Evolutionary conservation across 37 sponge, comb jelly and placozoan genomes (phyloP), one percentile per base, ranked within the genome.

Genomic region (Cliona cf. orientalis): DNA sequence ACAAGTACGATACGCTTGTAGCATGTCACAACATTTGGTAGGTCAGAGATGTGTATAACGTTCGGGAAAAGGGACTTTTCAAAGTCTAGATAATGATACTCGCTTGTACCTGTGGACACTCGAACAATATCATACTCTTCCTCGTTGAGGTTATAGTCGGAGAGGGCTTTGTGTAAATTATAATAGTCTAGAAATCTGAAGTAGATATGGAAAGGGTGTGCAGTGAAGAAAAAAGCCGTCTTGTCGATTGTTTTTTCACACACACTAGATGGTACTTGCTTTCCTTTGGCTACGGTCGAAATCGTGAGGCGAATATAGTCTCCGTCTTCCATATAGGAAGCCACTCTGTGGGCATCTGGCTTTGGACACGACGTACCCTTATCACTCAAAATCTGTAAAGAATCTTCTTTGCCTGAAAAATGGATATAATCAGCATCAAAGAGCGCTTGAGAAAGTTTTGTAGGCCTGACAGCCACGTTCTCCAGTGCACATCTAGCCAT

Each of bases 121-220:
- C 93, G 56, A 6, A 92, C 63, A 0, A 92, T 67, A 12, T 42
- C 32, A 7, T 41, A 60, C 3, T 68, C 34, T 21, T 35, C 66
- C 1, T 14, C 26, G 29, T 12, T 0, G 2, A 28, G 31, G 25
- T 68, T 64, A 12, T 49, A 26, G 42, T 89, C 77, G 0, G 69
- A 23, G 3, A 88, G 55, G 6, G 70, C 59, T 69, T 84, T 88
- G 55, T 73, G 80, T 2, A 88, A 37, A 71, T 76, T 87, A 58
- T 75, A 92, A 66, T 80, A 92, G 23, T 76, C 72, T 17, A 84
- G 40, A 56, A 92, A 85, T 36, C 85, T 66, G 59, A 92, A 92
- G 63, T 84, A 92, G 29, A 92, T 80, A 63, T 92, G 93, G 11
- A 43, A 40, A 21, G 63, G 76, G 29, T 73, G 63, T 28, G 85